A percentile compares a stretch with the other conserved stretches of the same genome.
phyloP scores from a whole-genome alignment of 2,888 invertebrate species.

The Chouioia cunea region DNA sequence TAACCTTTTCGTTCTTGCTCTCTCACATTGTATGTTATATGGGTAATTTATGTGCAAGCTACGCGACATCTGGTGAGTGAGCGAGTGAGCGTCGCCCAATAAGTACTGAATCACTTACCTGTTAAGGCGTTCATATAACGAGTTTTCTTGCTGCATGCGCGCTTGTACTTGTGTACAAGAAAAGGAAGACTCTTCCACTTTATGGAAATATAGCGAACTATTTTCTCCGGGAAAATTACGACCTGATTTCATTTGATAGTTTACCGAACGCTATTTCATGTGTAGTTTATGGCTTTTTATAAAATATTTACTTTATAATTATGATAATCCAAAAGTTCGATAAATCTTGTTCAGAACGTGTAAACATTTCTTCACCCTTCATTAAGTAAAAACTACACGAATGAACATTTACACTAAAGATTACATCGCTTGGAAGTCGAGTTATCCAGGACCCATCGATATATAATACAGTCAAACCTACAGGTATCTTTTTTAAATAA shows the following conservation, averaged over 20 bases:
- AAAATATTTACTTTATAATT: no score
- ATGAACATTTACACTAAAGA: no score
- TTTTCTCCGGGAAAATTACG: constrained; percentile 10
- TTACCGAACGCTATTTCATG: no score
- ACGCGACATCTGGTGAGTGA: constrained; percentile 38
- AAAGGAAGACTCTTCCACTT: constrained; percentile 29
- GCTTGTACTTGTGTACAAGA: constrained; percentile 22
- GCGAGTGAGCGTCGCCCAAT: constrained; percentile 4
- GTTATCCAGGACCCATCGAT: no score
- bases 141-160: neutral
- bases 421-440: no score
- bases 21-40: constrained; percentile 13
- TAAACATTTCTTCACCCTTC: no score
- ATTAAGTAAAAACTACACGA: no score
- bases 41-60: constrained; percentile 13
- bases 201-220: neutral
- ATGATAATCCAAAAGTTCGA: no score
- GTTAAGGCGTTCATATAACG: constrained; percentile 29
- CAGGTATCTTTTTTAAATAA: no score
- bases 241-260: constrained; percentile 29
- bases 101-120: neutral
- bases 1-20: constrained; percentile 30
- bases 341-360: no score
- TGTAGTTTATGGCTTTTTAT: constrained; percentile 44
- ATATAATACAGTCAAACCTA: no score